A percentile compares a stretch with the other conserved stretches of the same genome.
Evolutionary conservation across 2,113 vertebrate species (phyloP).

Genomic region (Caretta caretta): DNA sequence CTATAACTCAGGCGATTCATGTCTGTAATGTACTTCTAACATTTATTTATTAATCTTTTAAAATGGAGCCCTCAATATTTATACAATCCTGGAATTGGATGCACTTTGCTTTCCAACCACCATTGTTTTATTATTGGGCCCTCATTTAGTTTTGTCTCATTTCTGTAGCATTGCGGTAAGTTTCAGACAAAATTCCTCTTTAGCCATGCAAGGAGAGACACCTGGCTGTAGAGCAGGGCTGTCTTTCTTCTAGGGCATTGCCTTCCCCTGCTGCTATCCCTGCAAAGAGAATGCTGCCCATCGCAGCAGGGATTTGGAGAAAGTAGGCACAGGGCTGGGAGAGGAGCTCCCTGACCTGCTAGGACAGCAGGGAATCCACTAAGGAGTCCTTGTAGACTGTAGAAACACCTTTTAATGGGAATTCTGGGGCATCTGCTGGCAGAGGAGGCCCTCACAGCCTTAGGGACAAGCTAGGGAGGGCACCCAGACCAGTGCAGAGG

Average conservation of each 20-base stretch:
- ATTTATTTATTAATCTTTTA: not conserved
- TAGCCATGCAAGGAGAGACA: not conserved
- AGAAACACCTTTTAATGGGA: not conserved
- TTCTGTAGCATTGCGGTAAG: not conserved
- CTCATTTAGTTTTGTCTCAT: slow-evolving; percentile 21
- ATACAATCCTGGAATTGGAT: not conserved
- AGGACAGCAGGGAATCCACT: not conserved
- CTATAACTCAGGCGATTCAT: not conserved
- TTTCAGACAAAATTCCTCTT: not conserved
- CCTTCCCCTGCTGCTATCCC: not conserved
- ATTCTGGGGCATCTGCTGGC: not conserved
- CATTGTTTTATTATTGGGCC: not conserved
- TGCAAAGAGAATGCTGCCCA: not conserved
- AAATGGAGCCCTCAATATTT: not conserved
- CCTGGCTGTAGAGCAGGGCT: not conserved
- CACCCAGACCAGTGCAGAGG: not conserved
- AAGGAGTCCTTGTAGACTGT: not conserved
- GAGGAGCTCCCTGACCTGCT: not conserved
- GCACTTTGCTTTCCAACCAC: not conserved
- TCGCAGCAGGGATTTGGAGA: not conserved
- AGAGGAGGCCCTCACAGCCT: not conserved
- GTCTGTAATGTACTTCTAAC: slow-evolving; percentile 13
- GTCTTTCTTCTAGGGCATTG: not conserved
- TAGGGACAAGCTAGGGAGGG: not conserved
- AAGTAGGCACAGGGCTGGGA: not conserved